Evolutionary conservation across 2,888 invertebrate genomes (phyloP).

Genomic region (Andrena marginata): DNA sequence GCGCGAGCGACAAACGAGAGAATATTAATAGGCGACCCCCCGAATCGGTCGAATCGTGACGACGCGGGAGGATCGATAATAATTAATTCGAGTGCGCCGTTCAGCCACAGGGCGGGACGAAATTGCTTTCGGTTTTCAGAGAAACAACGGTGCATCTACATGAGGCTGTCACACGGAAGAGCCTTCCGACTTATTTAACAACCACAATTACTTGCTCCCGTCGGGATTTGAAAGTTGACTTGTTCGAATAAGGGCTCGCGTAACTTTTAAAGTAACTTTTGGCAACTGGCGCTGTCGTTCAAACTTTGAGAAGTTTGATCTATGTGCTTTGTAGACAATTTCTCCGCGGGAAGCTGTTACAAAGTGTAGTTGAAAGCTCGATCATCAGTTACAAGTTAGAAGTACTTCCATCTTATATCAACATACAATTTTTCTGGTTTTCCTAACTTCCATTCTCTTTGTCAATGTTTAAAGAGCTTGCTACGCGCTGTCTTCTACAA

Average conservation of each 20-base stretch:
- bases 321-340: neutral
- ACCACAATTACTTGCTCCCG: neutral
- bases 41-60: neutral
- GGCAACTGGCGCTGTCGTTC: neutral
- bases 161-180: neutral
- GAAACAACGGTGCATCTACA: neutral
- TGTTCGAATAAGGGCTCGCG: neutral
- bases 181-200: neutral
- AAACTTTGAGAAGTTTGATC: neutral
- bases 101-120: neutral
- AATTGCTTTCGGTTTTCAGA: neutral
- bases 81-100: neutral
- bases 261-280: slow-evolving; percentile 17
- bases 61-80: neutral
- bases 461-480: no score
- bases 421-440: no score
- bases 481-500: no score
- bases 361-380: neutral
- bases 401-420: no score
- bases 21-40: slow-evolving; percentile 1
- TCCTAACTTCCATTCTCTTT: no score
- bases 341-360: neutral
- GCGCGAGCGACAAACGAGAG: slow-evolving; percentile 4
- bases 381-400: neutral
- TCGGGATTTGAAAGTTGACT: neutral